Base-by-base conservation (phyloP, 37 sponge, comb jelly and placozoan genomes). In the Theonella swinhoei region DNA sequence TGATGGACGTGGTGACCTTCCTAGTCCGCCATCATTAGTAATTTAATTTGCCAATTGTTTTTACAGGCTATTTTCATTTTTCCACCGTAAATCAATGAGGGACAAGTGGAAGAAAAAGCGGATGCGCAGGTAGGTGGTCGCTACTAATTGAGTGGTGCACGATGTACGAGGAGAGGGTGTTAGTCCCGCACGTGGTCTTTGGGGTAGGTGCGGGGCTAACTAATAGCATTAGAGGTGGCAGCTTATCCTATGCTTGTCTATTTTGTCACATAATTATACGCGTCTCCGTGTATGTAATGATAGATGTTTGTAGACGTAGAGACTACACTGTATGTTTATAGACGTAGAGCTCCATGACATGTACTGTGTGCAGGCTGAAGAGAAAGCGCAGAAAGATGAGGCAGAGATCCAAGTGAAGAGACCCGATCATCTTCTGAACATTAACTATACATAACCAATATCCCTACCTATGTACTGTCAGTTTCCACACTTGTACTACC, bases 381-480 rank as follows among this genome's bases (percentile, higher is more conserved):
- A 75, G 92, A 28, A 95, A 95, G 39, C 78, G 95, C 59, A 95
- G 92, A 91, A 95, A 95, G 95, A 95, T 95, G 95, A 85, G 95
- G 72, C 77, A 75, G 31, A 81, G 95, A 74, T 91, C 95, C 7
- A 95, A 95, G 95, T 95, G 78, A 39, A 79, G n/a, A 34, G 31
- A 1, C 70, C 30, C 70, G 22, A 68, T n/a, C 70, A 20, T 17
- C 14, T 31, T 11, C 25, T 65, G 66, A 26, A 23, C 25, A 65
- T 29, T 26, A 14, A 7, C 54, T 47, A 47, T 47, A 47, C 54
- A n/a, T n/a, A n/a, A n/a, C n/a, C n/a, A n/a, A n/a, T n/a, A n/a
- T n/a, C n/a, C n/a, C n/a, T n/a, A n/a, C n/a, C n/a, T n/a, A n/a
- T n/a, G n/a, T n/a, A n/a, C n/a, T n/a, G n/a, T n/a, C n/a, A n/a